Evolutionary conservation across 2,113 vertebrate genomes (phyloP), one percentile per base, ranked within the genome.

Genomic region (Scortum barcoo): DNA sequence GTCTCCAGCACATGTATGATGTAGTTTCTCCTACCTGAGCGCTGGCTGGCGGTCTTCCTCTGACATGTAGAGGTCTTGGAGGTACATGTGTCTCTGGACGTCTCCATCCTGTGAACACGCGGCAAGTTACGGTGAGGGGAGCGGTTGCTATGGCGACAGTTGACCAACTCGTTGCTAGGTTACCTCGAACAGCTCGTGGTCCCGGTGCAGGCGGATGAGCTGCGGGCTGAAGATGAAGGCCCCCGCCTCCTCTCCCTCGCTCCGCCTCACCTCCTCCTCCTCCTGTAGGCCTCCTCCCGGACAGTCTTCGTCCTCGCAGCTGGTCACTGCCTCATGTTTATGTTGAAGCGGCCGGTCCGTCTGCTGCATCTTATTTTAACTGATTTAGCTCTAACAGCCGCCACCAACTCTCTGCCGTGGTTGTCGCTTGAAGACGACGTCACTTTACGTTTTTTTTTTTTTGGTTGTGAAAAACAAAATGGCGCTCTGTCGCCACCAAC

Each of bases 111-210:
- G 80, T 46, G 30, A 68, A 79, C 36, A 81, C 51, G 6, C 51
- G 62, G 68, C 2, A 16, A 4, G 42, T 44, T 19, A 6, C 2
- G 14, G 12, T 13, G n/a, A 33, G 17, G 17, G 20, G 13, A 42
- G 17, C 4, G 36, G 16, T 20, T 7, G 10, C 42, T 10, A 22
- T 38, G 4, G 28, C 7, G 5, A 4, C 44, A 4, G 44, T 13
- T 11, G 53, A 10, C 33, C 36, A 10, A 3, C 22, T 26, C 0
- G 4, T 53, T 63, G 22, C 33, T 7, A 14, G 3, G 26, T 81
- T 88, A 97, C 97, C 95, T 96, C 97, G 13, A 98, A 94, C 0
- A 96, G 89, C 28, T 95, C 92, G 76, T 97, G 94, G 2, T 96
- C 93, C 12, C 82, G 91, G 20, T 91, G 83, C 44, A 97, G 83